Base-by-base conservation (phyloP, 2,888 invertebrate genomes). In the Troilus luridus region DNA sequence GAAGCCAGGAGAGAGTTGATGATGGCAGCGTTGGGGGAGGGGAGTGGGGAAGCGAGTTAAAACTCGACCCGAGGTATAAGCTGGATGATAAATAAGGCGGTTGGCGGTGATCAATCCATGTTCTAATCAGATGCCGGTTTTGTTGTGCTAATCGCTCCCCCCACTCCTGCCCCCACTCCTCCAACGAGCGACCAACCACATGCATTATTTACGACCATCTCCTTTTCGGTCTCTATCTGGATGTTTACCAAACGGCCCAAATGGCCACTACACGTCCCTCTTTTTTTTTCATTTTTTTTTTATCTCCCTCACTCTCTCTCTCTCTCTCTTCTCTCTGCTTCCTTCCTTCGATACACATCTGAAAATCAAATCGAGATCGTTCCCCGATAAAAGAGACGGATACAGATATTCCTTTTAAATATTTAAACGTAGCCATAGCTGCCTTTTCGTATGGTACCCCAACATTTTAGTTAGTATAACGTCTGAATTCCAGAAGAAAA, bases 71-170 rank as follows among this genome's bases (percentile, higher is more conserved):
- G 9, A 77, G 72, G 72, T 77, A 77, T 77, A 77, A 77, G 72
- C 72, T 14, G 41, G 72, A 77, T 77, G 72, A 77, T 77, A 77
- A 77, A 77, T 77, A 41, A 27, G 72, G 72, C 17, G 17, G 72
- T 17, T 19, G 72, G 72, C 8, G 72, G 72, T 77, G 58, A 90
- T 90, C 90, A 90, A 90, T 90, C 90, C 77, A 24, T 24, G 77
- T 77, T 58, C 90, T 90, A 90, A 90, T 90, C 72, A 77, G 90
- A 54, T 56, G 77, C 54, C 41, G 72, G 90, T 90, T 90, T 90
- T 90, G 90, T 90, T 90, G 90, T 90, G 72, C 90, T 90, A 90
- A 90, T 90, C 90, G 62, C 24, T 24, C 11, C 24, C n/a, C 27
- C n/a, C n/a, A 41, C 41, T 41, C 41, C 41, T 41, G 41, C 41